phyloP scores from a whole-genome alignment of 1,140 invertebrate genomes.

The Augochlora pura region DNA sequence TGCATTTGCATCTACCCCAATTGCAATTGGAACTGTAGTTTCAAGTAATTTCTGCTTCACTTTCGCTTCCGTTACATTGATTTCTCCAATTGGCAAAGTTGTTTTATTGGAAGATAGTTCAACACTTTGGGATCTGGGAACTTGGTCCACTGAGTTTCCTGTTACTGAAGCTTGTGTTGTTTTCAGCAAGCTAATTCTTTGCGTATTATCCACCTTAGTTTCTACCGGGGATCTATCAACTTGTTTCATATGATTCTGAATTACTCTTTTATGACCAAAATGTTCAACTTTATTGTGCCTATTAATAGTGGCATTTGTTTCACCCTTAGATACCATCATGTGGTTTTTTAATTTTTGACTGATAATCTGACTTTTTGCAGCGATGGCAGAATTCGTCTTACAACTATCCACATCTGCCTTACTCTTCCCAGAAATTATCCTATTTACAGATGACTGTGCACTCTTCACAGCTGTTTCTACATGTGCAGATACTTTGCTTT shows the following conservation, averaged over 20 bases:
- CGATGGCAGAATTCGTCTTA: conserved; percentile 50
- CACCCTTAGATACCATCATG: conserved; percentile 60
- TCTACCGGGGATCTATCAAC: conserved; percentile 44
- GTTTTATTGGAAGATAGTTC: conserved; percentile 64
- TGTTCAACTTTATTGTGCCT: conserved; percentile 69
- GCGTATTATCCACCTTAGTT: conserved; percentile 62
- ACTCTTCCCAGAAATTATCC: conserved; percentile 60
- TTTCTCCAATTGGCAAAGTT: conserved; percentile 75
- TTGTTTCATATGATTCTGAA: conserved; percentile 72
- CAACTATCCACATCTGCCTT: conserved; percentile 69
- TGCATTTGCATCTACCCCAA: conserved; percentile 70
- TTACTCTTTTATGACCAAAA: conserved; percentile 67
- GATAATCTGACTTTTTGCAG: conserved; percentile 59
- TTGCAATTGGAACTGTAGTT: conserved; percentile 73
- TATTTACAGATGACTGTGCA: conserved; percentile 61
- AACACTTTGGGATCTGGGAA: conserved; percentile 51
- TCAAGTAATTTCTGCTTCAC: conserved; percentile 83
- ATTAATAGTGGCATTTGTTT: conserved; percentile 60
- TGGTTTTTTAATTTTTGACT: conserved; percentile 76
- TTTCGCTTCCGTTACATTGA: conserved; percentile 82
- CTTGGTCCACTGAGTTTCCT: conserved; percentile 58
- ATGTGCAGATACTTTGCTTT: conserved; percentile 59
- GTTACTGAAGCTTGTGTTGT: conserved; percentile 58
- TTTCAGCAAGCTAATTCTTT: conserved; percentile 73
- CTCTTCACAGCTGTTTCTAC: conserved; percentile 56